Evolutionary conservation across 53 echinoderm and acorn worm genomes (phyloP), one percentile per base, ranked within the genome.

Genomic region (Actinopyga echinites): DNA sequence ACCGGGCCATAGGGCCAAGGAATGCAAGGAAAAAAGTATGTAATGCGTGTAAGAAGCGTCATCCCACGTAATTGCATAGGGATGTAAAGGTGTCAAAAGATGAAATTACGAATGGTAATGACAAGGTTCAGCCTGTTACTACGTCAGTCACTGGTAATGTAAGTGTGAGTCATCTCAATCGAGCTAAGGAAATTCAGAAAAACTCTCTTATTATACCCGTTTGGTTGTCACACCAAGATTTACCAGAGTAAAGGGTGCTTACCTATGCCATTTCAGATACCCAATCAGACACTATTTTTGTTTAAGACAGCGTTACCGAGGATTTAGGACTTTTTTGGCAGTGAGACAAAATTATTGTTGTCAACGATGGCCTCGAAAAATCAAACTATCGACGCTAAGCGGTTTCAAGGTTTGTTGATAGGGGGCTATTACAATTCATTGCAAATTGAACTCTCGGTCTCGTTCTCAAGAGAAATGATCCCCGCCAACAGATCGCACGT

Each of bases 321-420:
- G 67, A 52, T 53, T 54, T 82, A 15, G 65, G 67, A 33, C 29
- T 80, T 21, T 33, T n/a, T 35, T 17, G 74, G 83, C 2, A 30
- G 44, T 21, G 32, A n/a, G 23, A 65, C 78, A 1, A 54, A 74
- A 25, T 31, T 88, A 24, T 12, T 69, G 64, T 58, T 89, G 4
- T 77, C 89, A 2, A 89, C 89, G 21, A 84, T 85, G 89, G 26
- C 44, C 64, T 69, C 74, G 33, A 81, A 89, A 20, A 38, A 73
- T 9, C 20, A 69, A 5, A 81, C 85, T 31, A 89, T 89, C 37
- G 85, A 85, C 31, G 85, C 74, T 0, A 30, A 80, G 31, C 49
- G 71, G 12, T 80, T 79, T 57, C 85, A 85, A 30, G 80, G 22
- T 35, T 29, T 44, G 24, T 85, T 71, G 61, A 73, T 74, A 28